Conservation (phyloP, 2,113 vertebrate genomes). For the Podarcis raffonei region DNA sequence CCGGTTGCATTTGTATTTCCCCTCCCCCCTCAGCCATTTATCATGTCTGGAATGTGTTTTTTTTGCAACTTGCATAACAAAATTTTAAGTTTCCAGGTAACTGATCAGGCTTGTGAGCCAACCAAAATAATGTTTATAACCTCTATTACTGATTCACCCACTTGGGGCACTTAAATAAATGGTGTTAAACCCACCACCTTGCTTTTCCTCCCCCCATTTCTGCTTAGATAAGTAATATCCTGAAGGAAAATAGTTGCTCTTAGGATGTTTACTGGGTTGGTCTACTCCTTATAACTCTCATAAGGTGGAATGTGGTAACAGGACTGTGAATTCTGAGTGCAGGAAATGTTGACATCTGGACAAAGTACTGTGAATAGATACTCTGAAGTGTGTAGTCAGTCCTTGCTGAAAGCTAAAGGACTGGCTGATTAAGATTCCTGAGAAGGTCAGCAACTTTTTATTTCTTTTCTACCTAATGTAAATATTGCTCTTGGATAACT, state of each 20-base stretch:
- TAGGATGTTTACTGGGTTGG: not conserved
- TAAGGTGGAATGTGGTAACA: not conserved
- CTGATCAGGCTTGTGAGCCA: constrained; percentile 71
- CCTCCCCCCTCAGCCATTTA: constrained; percentile 42
- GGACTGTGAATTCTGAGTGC: not conserved
- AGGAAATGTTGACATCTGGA: not conserved
- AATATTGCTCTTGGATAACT: too few relatives aligned
- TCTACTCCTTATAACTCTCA: not conserved
- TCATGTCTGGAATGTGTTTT: constrained; percentile 66
- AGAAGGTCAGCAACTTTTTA: not conserved
- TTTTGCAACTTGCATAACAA: constrained; percentile 58
- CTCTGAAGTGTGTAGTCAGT: not conserved
- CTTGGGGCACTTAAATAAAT: constrained; percentile 75
- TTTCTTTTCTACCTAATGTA: not conserved
- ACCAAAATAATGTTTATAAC: constrained; percentile 76
- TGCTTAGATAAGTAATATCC: not conserved
- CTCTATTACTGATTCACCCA: constrained; percentile 65
- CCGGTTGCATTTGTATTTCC: constrained; percentile 59
- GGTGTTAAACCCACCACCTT: not conserved
- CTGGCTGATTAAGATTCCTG: not conserved
- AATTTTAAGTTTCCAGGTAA: constrained; percentile 70
- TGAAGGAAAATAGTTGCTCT: not conserved
- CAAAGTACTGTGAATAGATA: not conserved
- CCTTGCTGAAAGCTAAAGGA: not conserved
- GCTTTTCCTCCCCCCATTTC: not conserved